Evolutionary conservation across 2,888 invertebrate species (phyloP), one percentile per base, ranked within the genome.

Genomic region (Globia sparganii): DNA sequence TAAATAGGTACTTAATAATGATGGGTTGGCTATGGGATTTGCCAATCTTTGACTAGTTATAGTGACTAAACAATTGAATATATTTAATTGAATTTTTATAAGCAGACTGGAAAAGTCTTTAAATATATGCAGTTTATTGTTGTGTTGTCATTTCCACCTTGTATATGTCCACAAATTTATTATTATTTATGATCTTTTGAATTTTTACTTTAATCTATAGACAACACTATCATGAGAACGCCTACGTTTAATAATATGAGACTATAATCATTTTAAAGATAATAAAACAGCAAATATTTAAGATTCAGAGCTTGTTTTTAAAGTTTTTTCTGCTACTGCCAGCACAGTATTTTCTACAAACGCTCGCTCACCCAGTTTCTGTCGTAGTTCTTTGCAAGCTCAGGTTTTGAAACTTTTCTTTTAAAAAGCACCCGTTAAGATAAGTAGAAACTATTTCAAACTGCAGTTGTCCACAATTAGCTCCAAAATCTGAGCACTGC

Each of bases 341-440:
- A 34, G 15, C 25, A 4, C 8, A 5, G 61, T 70, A 21, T 67
- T 67, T 61, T 21, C n/a, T 34, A 28, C 28, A 28, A 80, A 28
- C 40, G 28, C 40, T 81, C 81, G 34, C 21, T 80, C 70, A 70
- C 76, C 70, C 21, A 80, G 46, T 80, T 56, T 58, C 56, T 15
- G 61, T 49, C 56, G 25, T 4, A 67, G 56, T 62, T 70, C 3
- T 69, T 62, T 34, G 49, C 70, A 71, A 83, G 62, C 66, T 83
- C 46, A 61, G 40, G 43, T 68, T 68, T 58, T 8, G 43, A 74
- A 83, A 82, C 62, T 71, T 82, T 71, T 15, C 58, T 70, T 81
- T 79, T 81, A 65, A 71, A 82, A 83, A 77, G 37, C 37, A 37
- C 46, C 72, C 70, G 46, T 82, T 79, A 79, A 83, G 81, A 82